Conservation (phyloP, 35 echinoderm and acorn worm species). For the Hemicentrotus pulcherrimus region DNA sequence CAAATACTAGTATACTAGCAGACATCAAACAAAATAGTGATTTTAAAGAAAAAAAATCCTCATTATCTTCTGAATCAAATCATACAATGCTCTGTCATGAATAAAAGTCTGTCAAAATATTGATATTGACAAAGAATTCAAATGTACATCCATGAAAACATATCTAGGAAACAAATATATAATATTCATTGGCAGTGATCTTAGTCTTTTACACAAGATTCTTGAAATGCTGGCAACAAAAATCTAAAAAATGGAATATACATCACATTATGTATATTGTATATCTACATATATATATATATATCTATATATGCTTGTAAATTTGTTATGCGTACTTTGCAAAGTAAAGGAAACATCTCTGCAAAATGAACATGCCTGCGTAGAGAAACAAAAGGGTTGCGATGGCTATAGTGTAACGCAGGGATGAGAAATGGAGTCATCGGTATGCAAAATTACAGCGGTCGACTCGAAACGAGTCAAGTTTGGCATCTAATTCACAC, state of each 20-base stretch:
- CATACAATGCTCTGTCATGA: not conserved
- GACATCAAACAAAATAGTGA: not conserved
- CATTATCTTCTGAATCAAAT: not conserved
- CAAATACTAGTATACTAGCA: not conserved
- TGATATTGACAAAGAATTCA: not conserved
- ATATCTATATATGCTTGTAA: not conserved
- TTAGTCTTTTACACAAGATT: not conserved
- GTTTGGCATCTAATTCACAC: not conserved
- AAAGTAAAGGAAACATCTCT: not conserved
- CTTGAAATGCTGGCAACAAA: not conserved
- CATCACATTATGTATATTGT: not conserved
- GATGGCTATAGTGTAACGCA: not conserved
- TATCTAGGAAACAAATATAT: not conserved
- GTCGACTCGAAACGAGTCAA: not conserved
- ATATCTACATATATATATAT: slow-evolving; percentile 16
- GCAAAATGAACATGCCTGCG: not conserved
- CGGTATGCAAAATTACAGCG: not conserved
- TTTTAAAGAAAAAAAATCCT: not conserved
- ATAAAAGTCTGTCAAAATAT: not conserved
- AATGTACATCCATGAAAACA: not conserved
- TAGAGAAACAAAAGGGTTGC: not conserved
- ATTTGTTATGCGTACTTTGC: not conserved
- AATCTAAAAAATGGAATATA: slow-evolving; percentile 1
- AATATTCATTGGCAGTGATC: slow-evolving; percentile 14
- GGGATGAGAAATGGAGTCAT: not conserved